Conservation (phyloP, 1,140 invertebrate species). For the Drosophila pectinifera region DNA sequence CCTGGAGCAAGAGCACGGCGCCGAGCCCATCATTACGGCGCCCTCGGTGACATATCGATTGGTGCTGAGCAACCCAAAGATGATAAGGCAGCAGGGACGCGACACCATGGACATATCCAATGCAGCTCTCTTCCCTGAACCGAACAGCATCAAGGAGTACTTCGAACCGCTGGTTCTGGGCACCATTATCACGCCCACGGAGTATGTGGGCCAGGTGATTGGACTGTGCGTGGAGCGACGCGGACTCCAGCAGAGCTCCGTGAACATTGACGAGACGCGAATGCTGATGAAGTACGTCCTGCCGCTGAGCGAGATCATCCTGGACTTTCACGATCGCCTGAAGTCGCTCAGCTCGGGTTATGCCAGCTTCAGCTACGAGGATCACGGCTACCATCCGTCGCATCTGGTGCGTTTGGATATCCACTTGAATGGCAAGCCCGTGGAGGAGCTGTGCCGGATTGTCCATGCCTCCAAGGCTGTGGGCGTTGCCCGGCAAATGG, state of each 20-base stretch:
- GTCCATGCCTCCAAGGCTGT: slow-evolving; percentile 90
- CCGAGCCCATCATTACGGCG: slow-evolving; percentile 95
- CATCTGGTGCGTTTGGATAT: slow-evolving; percentile 89
- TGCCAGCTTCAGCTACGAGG: slow-evolving; percentile 99
- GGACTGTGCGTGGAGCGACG: slow-evolving; percentile 91
- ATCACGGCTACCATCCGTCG: slow-evolving; percentile 91
- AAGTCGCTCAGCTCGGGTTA: slow-evolving; percentile 97
- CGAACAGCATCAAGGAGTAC: slow-evolving; percentile 89
- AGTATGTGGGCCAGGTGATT: slow-evolving; percentile 90
- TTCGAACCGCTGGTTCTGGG: slow-evolving; percentile 95
- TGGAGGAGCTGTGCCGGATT: slow-evolving; percentile 95
- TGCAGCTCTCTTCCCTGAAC: slow-evolving; percentile 92
- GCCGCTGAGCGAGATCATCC: slow-evolving; percentile 96
- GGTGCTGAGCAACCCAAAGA: slow-evolving; percentile 87
- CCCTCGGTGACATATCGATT: slow-evolving; percentile 98
- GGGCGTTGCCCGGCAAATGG: slow-evolving; percentile 89
- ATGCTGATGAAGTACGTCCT: slow-evolving; percentile 93
- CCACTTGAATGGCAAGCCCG: slow-evolving; percentile 91
- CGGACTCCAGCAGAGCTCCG: slow-evolving; percentile 90
- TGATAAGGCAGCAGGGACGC: slow-evolving; percentile 88
- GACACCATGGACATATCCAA: slow-evolving; percentile 93
- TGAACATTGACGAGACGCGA: slow-evolving; percentile 92
- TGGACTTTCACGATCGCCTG: slow-evolving; percentile 97
- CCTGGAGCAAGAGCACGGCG: slow-evolving; percentile 96
- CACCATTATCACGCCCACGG: slow-evolving; percentile 94